Evolutionary conservation across 1,140 invertebrate species (phyloP).

Genomic region (Colletes gigas): DNA sequence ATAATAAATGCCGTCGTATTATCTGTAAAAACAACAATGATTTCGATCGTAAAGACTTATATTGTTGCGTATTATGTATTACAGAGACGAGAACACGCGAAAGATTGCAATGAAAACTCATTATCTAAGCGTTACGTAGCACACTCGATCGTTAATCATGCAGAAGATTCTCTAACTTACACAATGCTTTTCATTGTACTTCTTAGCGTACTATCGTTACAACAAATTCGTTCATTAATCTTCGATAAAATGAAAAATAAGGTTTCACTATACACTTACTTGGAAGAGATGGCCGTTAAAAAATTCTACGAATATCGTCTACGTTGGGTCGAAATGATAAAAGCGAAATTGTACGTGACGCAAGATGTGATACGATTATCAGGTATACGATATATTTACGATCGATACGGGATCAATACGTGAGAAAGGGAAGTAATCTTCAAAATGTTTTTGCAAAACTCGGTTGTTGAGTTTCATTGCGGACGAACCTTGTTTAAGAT

Average conservation of each 20-base stretch:
- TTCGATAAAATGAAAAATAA: neutral
- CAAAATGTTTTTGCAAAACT: neutral
- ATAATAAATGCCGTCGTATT: neutral
- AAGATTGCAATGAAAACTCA: neutral
- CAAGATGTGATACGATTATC: slow-evolving; percentile 35
- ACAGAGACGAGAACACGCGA: neutral
- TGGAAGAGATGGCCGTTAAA: neutral
- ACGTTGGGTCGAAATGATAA: slow-evolving; percentile 13
- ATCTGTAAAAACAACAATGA: neutral
- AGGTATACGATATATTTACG: slow-evolving; percentile 23
- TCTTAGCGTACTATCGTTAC: neutral
- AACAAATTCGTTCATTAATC: neutral
- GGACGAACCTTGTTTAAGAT: neutral
- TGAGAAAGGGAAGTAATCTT: slow-evolving; percentile 7
- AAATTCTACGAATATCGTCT: neutral
- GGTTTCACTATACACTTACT: neutral
- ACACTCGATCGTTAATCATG: neutral
- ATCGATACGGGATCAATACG: slow-evolving; percentile 36
- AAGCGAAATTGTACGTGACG: slow-evolving; percentile 28
- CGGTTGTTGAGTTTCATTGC: neutral
- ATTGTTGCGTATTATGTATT: neutral
- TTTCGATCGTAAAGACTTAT: neutral
- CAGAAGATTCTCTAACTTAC: neutral
- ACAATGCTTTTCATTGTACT: slow-evolving; percentile 3
- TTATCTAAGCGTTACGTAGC: neutral